A percentile compares a stretch with the other conserved stretches of the same genome.
Evolutionary conservation across 2,113 vertebrate species (phyloP).

Genomic region (Trichechus manatus): DNA sequence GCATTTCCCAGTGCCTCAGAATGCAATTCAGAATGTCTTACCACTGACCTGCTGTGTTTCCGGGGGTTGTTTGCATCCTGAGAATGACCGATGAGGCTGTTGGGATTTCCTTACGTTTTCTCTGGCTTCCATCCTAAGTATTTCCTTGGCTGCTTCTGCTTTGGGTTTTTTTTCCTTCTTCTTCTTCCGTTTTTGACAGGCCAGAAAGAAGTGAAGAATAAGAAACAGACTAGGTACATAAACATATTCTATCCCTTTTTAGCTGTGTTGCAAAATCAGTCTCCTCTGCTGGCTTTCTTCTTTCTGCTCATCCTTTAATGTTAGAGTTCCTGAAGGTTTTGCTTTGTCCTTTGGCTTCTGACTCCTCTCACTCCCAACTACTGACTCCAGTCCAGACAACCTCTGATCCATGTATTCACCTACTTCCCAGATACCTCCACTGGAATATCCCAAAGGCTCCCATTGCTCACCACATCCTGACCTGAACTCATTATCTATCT

Average conservation of each 20-base stretch:
- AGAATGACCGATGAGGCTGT: not conserved
- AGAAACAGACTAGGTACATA: not conserved
- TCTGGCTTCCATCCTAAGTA: not conserved
- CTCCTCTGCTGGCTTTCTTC: not conserved
- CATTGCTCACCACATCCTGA: not conserved
- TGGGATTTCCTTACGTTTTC: not conserved
- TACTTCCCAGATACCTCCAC: not conserved
- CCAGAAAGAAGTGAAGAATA: not conserved
- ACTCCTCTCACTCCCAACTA: not conserved
- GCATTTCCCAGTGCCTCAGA: not conserved
- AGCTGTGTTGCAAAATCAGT: not conserved
- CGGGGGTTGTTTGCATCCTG: not conserved
- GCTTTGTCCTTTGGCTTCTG: conserved; percentile 31
- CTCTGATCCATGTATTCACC: not conserved
- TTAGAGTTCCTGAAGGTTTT: not conserved
- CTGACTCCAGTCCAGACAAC: not conserved
- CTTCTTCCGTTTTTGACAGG: not conserved
- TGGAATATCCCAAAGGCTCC: not conserved
- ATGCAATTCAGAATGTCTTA: not conserved
- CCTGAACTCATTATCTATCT: not conserved
- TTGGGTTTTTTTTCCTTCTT: too few relatives aligned
- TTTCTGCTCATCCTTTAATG: not conserved
- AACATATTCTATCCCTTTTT: not conserved
- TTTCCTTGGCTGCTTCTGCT: not conserved
- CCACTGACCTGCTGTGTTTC: not conserved